phyloP scores from a whole-genome alignment of 2,113 vertebrate species.

The Melanerpes aurifrons region DNA sequence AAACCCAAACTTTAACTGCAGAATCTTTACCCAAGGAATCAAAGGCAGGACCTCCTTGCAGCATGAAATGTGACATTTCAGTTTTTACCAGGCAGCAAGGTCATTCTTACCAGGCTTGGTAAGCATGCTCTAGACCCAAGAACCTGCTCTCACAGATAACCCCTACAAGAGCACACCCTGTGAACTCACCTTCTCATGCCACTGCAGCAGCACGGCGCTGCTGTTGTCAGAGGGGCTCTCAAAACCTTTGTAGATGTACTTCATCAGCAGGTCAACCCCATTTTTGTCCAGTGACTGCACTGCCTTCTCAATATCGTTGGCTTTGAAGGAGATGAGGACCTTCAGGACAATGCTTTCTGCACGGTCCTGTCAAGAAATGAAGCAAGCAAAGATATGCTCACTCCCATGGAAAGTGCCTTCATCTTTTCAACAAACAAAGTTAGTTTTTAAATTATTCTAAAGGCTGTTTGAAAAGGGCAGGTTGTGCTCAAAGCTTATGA shows the following conservation, averaged over 20 bases:
- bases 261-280: constrained; percentile 94
- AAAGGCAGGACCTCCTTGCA: neutral
- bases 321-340: constrained; percentile 95
- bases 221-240: constrained; percentile 97
- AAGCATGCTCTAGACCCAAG: neutral
- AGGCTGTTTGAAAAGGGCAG: neutral
- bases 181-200: constrained; percentile 93
- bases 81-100: neutral
- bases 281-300: constrained; percentile 96
- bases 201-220: constrained; percentile 94
- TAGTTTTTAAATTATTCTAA: neutral
- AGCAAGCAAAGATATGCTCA: neutral
- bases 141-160: neutral
- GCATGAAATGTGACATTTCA: neutral
- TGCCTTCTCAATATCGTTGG: constrained; percentile 94
- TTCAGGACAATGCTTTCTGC: constrained; percentile 94
- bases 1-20: neutral
- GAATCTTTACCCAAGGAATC: neutral
- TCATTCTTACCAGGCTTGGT: rapidly evolving
- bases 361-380: constrained; percentile 83
- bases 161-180: neutral
- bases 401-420: rapidly evolving
- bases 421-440: neutral
- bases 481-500: neutral
- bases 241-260: constrained; percentile 99